Percentiles rank a stretch among this genome's conserved stretches.
Evolutionary conservation across 1,140 invertebrate species (phyloP).

Genomic region (Contarinia nasturtii): DNA sequence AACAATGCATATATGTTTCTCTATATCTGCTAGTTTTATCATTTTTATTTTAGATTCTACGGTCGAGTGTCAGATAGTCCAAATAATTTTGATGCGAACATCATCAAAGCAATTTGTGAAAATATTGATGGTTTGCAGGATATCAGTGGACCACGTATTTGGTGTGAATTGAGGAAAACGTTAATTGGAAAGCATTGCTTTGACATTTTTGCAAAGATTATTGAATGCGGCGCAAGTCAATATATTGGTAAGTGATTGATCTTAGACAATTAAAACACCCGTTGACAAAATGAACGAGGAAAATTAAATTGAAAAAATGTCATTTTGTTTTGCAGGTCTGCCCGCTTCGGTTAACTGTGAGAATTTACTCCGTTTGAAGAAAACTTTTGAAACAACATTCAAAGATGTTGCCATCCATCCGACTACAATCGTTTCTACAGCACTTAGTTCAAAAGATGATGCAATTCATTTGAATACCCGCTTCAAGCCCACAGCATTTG

Average conservation of each 20-base stretch:
- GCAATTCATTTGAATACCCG: constrained; percentile 49
- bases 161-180: constrained; percentile 85
- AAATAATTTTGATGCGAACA: constrained; percentile 55
- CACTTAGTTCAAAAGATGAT: constrained; percentile 48
- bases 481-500: constrained; percentile 70
- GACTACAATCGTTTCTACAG: constrained; percentile 53
- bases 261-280: too few relatives aligned
- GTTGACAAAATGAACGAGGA: background rate
- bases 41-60: constrained; percentile 52
- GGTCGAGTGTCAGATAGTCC: constrained; percentile 59
- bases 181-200: constrained; percentile 61
- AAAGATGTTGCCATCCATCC: too few relatives aligned
- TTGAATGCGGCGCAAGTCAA: constrained; percentile 46
- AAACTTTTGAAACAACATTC: too few relatives aligned
- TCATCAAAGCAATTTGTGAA: constrained; percentile 56
- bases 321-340: constrained; percentile 49
- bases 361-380: too few relatives aligned
- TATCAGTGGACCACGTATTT: constrained; percentile 92
- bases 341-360: constrained; percentile 44
- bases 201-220: constrained; percentile 56
- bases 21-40: background rate
- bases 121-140: constrained; percentile 61
- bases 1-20: background rate
- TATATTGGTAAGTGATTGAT: constrained; percentile 44
- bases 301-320: too few relatives aligned